Percentiles rank a stretch among this genome's conserved stretches.
phyloP scores from a whole-genome alignment of 2,888 invertebrate species.

The Cinara cedri region DNA sequence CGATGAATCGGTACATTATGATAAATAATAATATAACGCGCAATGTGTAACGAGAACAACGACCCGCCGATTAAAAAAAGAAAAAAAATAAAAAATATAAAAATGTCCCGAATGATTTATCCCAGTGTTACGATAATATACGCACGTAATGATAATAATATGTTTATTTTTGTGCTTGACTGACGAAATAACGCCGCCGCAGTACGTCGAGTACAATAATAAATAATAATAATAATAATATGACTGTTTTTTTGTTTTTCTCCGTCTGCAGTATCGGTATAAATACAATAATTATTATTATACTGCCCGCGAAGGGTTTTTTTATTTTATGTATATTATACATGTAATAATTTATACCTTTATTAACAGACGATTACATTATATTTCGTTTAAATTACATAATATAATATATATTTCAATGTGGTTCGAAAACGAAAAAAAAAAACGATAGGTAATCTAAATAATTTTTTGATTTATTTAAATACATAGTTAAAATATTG shows the following conservation, averaged over 20 bases:
- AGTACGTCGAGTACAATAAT: conserved; percentile 1
- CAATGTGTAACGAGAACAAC: conserved; percentile 16
- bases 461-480: too few relatives aligned
- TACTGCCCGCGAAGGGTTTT: conserved; percentile 23
- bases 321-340: too few relatives aligned
- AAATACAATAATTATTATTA: too few relatives aligned
- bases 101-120: conserved; percentile 37
- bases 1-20: conserved; percentile 33
- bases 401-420: too few relatives aligned
- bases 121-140: background rate
- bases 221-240: background rate
- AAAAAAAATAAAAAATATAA: conserved; percentile 18
- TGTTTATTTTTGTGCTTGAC: conserved; percentile 25
- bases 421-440: too few relatives aligned
- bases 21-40: background rate
- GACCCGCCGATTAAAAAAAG: conserved; percentile 44
- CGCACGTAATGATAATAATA: background rate
- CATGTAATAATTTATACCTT: too few relatives aligned
- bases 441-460: too few relatives aligned
- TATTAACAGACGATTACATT: conserved; percentile 21
- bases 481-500: too few relatives aligned
- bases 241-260: background rate
- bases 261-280: background rate
- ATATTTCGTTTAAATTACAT: background rate
- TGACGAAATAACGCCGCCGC: conserved; percentile 14